Conservation (phyloP, 2,113 vertebrate species). For the Piprites chloris region DNA sequence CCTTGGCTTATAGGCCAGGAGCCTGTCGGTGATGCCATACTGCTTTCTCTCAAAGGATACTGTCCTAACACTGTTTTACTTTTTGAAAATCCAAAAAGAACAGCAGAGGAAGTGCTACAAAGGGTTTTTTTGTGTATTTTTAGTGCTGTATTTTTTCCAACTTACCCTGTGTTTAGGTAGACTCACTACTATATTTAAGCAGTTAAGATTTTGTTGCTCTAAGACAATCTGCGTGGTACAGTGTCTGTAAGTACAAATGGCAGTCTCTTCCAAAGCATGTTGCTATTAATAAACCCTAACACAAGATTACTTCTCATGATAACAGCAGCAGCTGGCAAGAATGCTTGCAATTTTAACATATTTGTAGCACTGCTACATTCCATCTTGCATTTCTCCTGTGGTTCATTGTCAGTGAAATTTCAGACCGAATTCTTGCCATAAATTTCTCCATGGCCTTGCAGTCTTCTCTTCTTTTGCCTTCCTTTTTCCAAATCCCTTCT, state of each 20-base stretch:
- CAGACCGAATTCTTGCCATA: background rate
- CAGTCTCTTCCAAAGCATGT: slow-evolving; percentile 57
- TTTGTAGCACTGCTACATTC: slow-evolving; percentile 64
- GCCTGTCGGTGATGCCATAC: background rate
- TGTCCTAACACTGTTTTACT: background rate
- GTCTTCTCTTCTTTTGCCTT: background rate
- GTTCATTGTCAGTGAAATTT: slow-evolving; percentile 32
- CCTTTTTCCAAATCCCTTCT: background rate
- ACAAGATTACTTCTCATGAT: slow-evolving; percentile 68
- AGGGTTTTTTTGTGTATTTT: background rate
- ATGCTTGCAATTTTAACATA: slow-evolving; percentile 68
- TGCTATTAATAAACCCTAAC: slow-evolving; percentile 78
- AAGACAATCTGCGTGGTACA: slow-evolving; percentile 13
- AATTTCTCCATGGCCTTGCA: background rate
- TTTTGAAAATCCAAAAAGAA: background rate
- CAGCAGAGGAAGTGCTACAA: background rate
- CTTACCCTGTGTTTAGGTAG: background rate
- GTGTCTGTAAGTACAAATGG: slow-evolving; percentile 49
- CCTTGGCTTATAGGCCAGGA: background rate
- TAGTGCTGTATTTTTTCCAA: background rate
- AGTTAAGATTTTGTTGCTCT: background rate
- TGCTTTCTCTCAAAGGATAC: background rate
- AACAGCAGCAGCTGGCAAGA: slow-evolving; percentile 76
- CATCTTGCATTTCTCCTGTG: slow-evolving; percentile 61
- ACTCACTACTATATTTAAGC: background rate